Evolutionary conservation across 2,797 vertebrate genomes (phyloP), one percentile per base, ranked within the genome.

Genomic region (Sebastes variabilis): DNA sequence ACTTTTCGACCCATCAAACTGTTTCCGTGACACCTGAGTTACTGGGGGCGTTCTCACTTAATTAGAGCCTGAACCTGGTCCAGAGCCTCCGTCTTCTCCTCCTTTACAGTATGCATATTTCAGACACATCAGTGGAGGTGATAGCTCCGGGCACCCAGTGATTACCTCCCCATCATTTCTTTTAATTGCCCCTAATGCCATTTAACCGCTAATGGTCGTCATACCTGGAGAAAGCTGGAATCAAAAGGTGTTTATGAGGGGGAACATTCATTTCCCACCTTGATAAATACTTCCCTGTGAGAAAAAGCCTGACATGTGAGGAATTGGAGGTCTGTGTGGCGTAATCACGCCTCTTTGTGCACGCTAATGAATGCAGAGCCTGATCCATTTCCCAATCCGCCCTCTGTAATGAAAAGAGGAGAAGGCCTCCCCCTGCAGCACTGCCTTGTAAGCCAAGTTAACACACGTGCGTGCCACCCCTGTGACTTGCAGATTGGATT

Each of bases 161-260:
- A 94, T 94, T 90, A 92, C 93, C 88, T 87, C 74, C 75, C 77
- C 55, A 72, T 84, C 55, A 80, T 90, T 93, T 89, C 87, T 78
- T 86, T 91, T 92, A 92, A 95, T 94, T 93, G 89, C 85, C 73
- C 75, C 76, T 79, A 87, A 93, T 86, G 84, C 86, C 79, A 90
- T 92, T 91, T 92, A 89, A 89, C 86, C 77, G 64, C 87, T 90
- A 89, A 92, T 89, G 87, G 77, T 68, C 89, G 88, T 91, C 91
- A 85, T 85, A 89, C 69, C 80, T 14, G 66, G 25, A 81, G 71
- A 86, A 89, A 79, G 76, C 82, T 69, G 42, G 74, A 93, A 89
- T 90, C 81, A 82, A 87, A 36, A 90, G 81, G 87, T 90, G 84
- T 90, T 91, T 88, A 90, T 83, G 77, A 80, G 80, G 52, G 29